Percentiles rank a stretch among this genome's conserved stretches.
phyloP scores from a whole-genome alignment of 2,888 invertebrate species.

The Agrilus mali region DNA sequence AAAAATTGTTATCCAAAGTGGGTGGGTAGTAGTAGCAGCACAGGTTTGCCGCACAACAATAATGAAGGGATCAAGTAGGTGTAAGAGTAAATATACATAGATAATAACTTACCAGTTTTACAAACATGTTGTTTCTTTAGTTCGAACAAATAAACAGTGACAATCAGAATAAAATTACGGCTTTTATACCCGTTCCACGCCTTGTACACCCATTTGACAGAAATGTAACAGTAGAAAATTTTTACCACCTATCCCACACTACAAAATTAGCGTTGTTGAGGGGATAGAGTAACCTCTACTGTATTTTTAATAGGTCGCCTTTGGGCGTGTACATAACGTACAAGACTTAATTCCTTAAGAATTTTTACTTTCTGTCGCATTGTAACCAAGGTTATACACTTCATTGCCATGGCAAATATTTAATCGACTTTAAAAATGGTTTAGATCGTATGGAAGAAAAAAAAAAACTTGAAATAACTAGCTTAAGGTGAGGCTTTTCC shows the following conservation, averaged over 20 bases:
- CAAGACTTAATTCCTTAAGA: conserved; percentile 16
- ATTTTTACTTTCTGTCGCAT: conserved; percentile 26
- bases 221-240: conserved; percentile 29
- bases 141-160: conserved; percentile 25
- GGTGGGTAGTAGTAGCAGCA: neutral
- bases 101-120: conserved; percentile 32
- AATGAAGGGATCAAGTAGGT: no score
- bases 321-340: conserved; percentile 7
- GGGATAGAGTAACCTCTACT: neutral
- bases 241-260: conserved; percentile 32
- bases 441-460: conserved; percentile 20
- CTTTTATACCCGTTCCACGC: conserved; percentile 30
- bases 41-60: no score
- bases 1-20: neutral
- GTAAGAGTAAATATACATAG: no score
- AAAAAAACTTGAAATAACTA: conserved; percentile 27
- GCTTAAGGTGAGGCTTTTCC: conserved; percentile 32
- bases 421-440: conserved; percentile 26
- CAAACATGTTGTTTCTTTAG: conserved; percentile 30
- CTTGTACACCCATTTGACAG: conserved; percentile 26
- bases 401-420: conserved; percentile 35
- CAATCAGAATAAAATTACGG: conserved; percentile 24
- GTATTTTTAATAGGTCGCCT: conserved; percentile 1
- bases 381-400: conserved; percentile 29
- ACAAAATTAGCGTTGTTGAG: conserved; percentile 16